A percentile compares a stretch with the other conserved stretches of the same genome.
These are phyloP conservation scores for Artibeus jamaicensis DNA, from an alignment of 2,797 vertebrate species.

Conservation along the genomic window DNA sequence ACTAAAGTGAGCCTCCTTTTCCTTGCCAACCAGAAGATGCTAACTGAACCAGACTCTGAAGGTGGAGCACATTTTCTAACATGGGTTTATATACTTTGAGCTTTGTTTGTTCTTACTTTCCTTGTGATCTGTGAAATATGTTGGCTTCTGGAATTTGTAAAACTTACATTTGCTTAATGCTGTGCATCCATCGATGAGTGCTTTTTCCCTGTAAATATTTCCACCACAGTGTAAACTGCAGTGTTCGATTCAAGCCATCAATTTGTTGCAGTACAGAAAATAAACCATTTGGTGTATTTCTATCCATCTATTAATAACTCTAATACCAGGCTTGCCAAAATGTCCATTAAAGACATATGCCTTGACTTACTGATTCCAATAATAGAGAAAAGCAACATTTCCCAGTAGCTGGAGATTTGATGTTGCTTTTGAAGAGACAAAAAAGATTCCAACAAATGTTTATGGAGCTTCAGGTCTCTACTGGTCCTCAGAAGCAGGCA, in stretches of 20 bases:
- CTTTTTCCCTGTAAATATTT: slow-evolving; percentile 67
- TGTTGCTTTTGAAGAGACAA: slow-evolving; percentile 50
- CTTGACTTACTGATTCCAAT: slow-evolving; percentile 73
- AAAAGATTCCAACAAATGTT: slow-evolving; percentile 26
- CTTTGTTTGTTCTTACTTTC: slow-evolving; percentile 16
- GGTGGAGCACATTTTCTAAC: neutral
- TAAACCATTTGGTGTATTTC: slow-evolving; percentile 75
- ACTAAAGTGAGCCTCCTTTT: neutral
- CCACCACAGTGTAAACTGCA: slow-evolving; percentile 53
- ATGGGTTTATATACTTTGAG: neutral
- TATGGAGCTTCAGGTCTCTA: slow-evolving; percentile 43
- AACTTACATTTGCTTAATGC: slow-evolving; percentile 37
- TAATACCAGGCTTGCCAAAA: slow-evolving; percentile 76
- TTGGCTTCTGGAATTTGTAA: neutral
- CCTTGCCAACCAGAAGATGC: neutral
- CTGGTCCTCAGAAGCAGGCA: neutral
- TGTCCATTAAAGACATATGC: slow-evolving; percentile 78
- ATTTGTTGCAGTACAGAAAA: slow-evolving; percentile 74
- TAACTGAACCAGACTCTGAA: neutral
- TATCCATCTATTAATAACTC: slow-evolving; percentile 64
- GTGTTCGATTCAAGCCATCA: slow-evolving; percentile 56
- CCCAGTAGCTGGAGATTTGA: slow-evolving; percentile 68
- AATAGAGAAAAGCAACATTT: slow-evolving; percentile 63
- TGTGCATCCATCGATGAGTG: slow-evolving; percentile 41
- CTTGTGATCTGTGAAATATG: neutral